A percentile compares a stretch with the other conserved stretches of the same genome.
phyloP scores from a whole-genome alignment of 2,888 invertebrate species.

The Orthosia gothica region DNA sequence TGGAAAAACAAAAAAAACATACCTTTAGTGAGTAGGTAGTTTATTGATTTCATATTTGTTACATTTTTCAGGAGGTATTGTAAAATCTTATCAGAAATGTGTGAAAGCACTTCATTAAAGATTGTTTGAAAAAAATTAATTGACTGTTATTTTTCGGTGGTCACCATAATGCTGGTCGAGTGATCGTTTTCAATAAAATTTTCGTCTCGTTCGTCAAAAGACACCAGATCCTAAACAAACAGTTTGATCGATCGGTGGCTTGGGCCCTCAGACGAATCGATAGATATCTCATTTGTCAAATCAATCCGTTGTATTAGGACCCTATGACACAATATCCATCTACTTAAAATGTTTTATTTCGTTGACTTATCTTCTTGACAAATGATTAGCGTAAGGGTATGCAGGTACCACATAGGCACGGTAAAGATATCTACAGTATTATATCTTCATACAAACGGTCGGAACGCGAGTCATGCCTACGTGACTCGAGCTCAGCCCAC shows the following conservation, averaged over 20 bases:
- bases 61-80: too few species aligned
- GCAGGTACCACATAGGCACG: too few species aligned
- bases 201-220: slow-evolving; percentile 14
- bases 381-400: too few species aligned
- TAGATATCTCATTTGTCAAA: slow-evolving; percentile 40
- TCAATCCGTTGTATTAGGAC: slow-evolving; percentile 11
- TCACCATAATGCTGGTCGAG: not conserved
- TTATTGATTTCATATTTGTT: too few species aligned
- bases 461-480: too few species aligned
- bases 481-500: too few species aligned
- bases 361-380: not conserved
- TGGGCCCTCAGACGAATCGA: slow-evolving; percentile 27
- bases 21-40: too few species aligned
- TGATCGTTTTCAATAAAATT: slow-evolving; percentile 44
- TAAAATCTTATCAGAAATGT: not conserved
- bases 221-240: slow-evolving; percentile 40
- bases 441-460: too few species aligned
- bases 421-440: too few species aligned
- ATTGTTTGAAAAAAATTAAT: too few species aligned
- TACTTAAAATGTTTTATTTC: slow-evolving; percentile 3
- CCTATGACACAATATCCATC: slow-evolving; percentile 4
- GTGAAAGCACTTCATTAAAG: not conserved
- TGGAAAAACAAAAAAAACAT: not conserved
- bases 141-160: not conserved
- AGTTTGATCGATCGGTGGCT: slow-evolving; percentile 45